phyloP scores from a whole-genome alignment of 2,797 vertebrate species.

The Coranthus polyacanthus region DNA sequence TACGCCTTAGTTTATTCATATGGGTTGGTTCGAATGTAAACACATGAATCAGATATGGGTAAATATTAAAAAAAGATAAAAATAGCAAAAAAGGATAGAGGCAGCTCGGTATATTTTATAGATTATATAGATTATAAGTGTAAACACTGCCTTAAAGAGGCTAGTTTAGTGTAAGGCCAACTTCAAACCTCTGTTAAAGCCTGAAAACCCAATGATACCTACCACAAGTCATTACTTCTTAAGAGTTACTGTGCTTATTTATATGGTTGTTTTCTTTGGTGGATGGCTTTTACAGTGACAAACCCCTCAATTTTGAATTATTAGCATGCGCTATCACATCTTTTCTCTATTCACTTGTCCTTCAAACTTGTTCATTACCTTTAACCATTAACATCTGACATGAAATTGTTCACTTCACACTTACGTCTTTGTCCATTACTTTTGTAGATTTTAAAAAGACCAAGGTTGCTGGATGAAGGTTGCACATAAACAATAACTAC shows the following conservation, averaged over 20 bases:
- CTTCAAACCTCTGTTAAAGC: background rate
- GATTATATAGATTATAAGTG: background rate
- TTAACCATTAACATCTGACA: background rate
- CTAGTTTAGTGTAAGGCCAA: background rate
- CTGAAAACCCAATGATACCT: background rate
- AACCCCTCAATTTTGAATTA: no score
- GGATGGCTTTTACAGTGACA: no score
- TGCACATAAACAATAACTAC: constrained; percentile 57
- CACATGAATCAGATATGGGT: background rate
- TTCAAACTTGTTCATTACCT: no score
- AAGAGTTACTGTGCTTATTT: background rate
- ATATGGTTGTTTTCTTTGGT: background rate
- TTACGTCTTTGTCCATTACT: constrained; percentile 50
- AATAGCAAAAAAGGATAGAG: background rate
- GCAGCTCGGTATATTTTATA: background rate
- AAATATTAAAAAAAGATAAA: no score
- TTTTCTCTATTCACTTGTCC: no score
- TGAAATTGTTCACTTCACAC: constrained; percentile 10
- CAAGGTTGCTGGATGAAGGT: constrained; percentile 69
- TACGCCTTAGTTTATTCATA: constrained; percentile 1
- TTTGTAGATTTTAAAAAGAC: constrained; percentile 60
- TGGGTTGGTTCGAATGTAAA: constrained; percentile 33
- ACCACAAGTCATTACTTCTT: background rate
- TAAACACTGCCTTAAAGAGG: background rate
- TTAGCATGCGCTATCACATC: background rate